Conservation (phyloP, 1,140 invertebrate genomes). For the Calliopsis andreniformis region DNA sequence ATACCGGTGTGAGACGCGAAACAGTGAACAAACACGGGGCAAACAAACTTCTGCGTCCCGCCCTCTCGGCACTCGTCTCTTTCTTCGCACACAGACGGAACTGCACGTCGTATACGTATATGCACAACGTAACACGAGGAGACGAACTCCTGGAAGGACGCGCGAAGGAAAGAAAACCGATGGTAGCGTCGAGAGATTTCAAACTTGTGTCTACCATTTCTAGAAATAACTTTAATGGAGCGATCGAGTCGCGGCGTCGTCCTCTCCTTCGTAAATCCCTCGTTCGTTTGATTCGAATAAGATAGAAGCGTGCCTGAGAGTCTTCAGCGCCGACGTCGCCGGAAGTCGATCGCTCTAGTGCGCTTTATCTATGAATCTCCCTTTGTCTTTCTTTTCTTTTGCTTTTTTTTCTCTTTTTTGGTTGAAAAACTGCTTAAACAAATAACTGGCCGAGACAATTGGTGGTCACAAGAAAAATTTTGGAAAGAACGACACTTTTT, state of each 20-base stretch:
- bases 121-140: slow-evolving; percentile 26
- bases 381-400: slow-evolving; percentile 14
- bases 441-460: slow-evolving; percentile 41
- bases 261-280: background rate
- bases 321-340: background rate
- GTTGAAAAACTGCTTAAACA: slow-evolving; percentile 43
- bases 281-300: no score
- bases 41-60: slow-evolving; percentile 40
- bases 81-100: slow-evolving; percentile 44
- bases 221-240: slow-evolving; percentile 59
- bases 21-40: slow-evolving; percentile 35
- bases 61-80: slow-evolving; percentile 43
- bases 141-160: slow-evolving; percentile 25
- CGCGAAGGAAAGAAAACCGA: slow-evolving; percentile 28
- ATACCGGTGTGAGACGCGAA: slow-evolving; percentile 45
- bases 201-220: slow-evolving; percentile 84
- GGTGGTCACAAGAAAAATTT: slow-evolving; percentile 50
- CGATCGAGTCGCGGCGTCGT: slow-evolving; percentile 52
- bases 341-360: slow-evolving; percentile 32
- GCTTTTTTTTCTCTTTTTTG: slow-evolving; percentile 9
- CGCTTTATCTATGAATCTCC: slow-evolving; percentile 49
- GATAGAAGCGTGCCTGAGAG: no score
- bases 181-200: slow-evolving; percentile 67
- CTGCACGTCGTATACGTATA: slow-evolving; percentile 31
- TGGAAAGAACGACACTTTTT: slow-evolving; percentile 30